Conservation (phyloP, 35 echinoderm and acorn worm genomes). For the Eucidaris tribuloides region DNA sequence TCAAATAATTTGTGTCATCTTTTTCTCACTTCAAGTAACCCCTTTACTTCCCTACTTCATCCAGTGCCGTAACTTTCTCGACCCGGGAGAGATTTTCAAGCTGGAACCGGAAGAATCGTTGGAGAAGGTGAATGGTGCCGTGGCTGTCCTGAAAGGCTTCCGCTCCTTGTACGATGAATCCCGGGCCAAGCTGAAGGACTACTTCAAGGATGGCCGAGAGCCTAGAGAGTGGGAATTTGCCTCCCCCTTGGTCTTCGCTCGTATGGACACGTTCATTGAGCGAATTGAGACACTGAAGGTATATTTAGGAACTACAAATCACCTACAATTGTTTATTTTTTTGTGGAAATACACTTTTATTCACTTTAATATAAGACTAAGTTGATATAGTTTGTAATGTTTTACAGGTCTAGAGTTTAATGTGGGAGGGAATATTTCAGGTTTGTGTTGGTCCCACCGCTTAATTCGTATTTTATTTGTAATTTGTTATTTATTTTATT, state of each 20-base stretch:
- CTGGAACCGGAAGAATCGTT: slow-evolving; percentile 90
- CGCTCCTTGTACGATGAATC: slow-evolving; percentile 68
- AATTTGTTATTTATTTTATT: too few species aligned
- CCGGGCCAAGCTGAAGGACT: slow-evolving; percentile 79
- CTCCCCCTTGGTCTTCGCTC: slow-evolving; percentile 71
- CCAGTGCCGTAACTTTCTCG: slow-evolving; percentile 74
- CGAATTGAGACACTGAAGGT: slow-evolving; percentile 84
- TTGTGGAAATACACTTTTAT: too few species aligned
- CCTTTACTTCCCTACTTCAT: background rate
- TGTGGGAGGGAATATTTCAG: too few species aligned
- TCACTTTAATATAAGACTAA: too few species aligned
- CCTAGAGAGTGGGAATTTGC: slow-evolving; percentile 95
- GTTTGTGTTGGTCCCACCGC: too few species aligned
- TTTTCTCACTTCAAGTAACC: background rate
- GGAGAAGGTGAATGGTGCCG: slow-evolving; percentile 62
- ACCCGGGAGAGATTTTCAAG: slow-evolving; percentile 94
- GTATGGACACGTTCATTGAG: slow-evolving; percentile 74
- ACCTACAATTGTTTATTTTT: too few species aligned
- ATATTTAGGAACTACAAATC: too few species aligned
- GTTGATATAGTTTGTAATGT: too few species aligned
- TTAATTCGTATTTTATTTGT: too few species aligned
- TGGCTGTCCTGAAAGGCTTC: slow-evolving; percentile 66
- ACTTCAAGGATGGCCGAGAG: slow-evolving; percentile 94
- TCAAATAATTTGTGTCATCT: too few species aligned
- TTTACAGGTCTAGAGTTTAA: too few species aligned